Evolutionary conservation across 1,140 invertebrate genomes (phyloP), one percentile per base, ranked within the genome.

Genomic region (Drosophila ercepeae): DNA sequence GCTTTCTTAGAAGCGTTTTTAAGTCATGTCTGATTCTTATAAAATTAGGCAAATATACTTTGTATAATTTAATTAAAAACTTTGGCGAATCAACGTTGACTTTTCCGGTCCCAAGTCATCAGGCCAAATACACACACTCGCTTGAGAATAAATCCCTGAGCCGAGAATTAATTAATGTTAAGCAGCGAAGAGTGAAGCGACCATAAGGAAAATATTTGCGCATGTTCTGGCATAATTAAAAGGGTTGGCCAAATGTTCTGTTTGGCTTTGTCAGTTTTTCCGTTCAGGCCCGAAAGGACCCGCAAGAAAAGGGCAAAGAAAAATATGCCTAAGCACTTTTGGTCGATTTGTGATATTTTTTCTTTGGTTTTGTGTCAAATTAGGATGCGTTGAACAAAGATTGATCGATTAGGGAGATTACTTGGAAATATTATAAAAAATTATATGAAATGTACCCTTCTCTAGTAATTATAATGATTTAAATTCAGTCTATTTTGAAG

Each of bases 211-310:
- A 86, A 86, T 88, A 86, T 88, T 86, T 88, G 82, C 48, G 74
- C 82, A 77, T 86, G 82, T 88, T 88, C 64, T 32, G 73, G 82
- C 82, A 86, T 86, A 86, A 86, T 86, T 82, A 86, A 82, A 86
- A 77, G 74, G 72, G 77, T 39, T 39, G 6, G 36, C 27, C 46
- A 45, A 67, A 39, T 45, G 36, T 53, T 67, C 25, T 44, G 51
- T 57, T 32, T 44, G 29, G 29, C 11, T 32, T 32, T 32, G 29
- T n/a, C 29, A 11, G 29, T 32, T 19, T 44, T 19, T 54, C 53
- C 48, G 25, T 46, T 45, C 36, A 21, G 54, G 44, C 19, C 52
- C 27, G 50, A 3, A n/a, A 48, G 23, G 14, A 41, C 23, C 23
- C n/a, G 21, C 13, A 50, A 49, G 32, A 19, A 63, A 46, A 48